Base-by-base conservation (phyloP, 2,113 vertebrate genomes). In the Perca fluviatilis region DNA sequence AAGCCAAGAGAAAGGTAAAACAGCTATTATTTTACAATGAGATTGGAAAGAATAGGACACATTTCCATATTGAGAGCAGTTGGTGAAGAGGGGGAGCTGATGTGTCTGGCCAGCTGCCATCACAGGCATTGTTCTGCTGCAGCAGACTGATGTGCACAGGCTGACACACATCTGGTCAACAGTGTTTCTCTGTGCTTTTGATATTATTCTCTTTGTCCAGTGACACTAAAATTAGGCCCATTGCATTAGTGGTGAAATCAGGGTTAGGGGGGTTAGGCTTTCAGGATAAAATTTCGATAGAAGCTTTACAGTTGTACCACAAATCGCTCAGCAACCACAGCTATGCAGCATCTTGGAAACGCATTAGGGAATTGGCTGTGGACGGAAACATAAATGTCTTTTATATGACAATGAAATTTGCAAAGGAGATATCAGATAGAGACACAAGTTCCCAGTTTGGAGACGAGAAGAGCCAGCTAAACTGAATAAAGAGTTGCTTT, bases 151-250 rank as follows among this genome's bases (percentile, higher is more conserved):
- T 47, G 67, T 58, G 66, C 2, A 33, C 5, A 6, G 46, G 62
- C 15, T 10, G 25, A 57, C 43, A 40, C 62, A 74, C 82, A 90
- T 88, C 79, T 88, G 82, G 43, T 33, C 36, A 58, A 73, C 0
- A 30, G 53, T 3, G 60, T 16, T 0, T 69, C 25, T 50, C 25
- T 47, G 36, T 40, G 6, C 21, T 47, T 74, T 16, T 72, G 50
- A 54, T 46, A 30, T 79, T 2, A 15, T 16, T 50, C 19, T 16
- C 71, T 82, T 61, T 76, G 40, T 66, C 46, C 27, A 1, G 27
- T 1, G 62, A 51, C 40, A 10, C 47, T 67, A 19, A 73, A 64
- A 68, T 68, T 1, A 49, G 57, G 36, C 6, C 11, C 47, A 64
- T 15, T 70, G 30, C 67, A 63, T 27, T 23, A 36, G 54, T 3